Base-by-base conservation (phyloP, 2,797 vertebrate genomes). In the Typhlichthys subterraneus region DNA sequence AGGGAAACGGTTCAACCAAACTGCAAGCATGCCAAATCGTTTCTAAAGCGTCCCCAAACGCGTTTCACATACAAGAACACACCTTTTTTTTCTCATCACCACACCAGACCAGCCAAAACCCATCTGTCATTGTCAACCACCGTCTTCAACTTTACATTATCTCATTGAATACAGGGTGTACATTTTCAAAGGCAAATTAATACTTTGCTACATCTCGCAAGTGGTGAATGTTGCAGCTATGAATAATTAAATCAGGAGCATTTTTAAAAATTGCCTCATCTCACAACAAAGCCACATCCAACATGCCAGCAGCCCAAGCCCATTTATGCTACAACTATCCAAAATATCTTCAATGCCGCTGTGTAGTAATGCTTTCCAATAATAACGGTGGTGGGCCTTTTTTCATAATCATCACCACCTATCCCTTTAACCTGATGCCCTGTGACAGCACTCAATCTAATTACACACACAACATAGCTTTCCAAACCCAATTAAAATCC, bases 351-450 rank as follows among this genome's bases (percentile, higher is more conserved):
- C 55, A 76, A 68, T 78, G 81, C 85, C 84, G 75, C 80, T 81
- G 68, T 70, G 61, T 65, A 71, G 45, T 53, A 79, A 46, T 60
- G 59, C 72, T 83, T 67, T 53, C 65, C 67, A 80, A 42, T 62
- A 65, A 75, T 65, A 63, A 69, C 12, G 19, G 60, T 78, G 54
- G 64, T 63, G 66, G 66, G 58, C 46, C 58, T 49, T 72, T 74
- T 51, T 33, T 4, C 31, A 29, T 29, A 29, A 29, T 29, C 4
- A 29, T 29, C 23, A 31, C 12, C 50, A 74, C 76, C 82, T 83
- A 74, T 73, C 76, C 63, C 66, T 89, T 88, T 80, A 90, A 90
- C 85, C 87, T 87, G 87, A 88, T 91, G 91, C 88, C 90, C 88
- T 69, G 65, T 83, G 80, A 83, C 83, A 86, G 70, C 75, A 85